Evolutionary conservation across 2,113 vertebrate genomes (phyloP), one percentile per base, ranked within the genome.

Genomic region (Acanthisitta chloris): DNA sequence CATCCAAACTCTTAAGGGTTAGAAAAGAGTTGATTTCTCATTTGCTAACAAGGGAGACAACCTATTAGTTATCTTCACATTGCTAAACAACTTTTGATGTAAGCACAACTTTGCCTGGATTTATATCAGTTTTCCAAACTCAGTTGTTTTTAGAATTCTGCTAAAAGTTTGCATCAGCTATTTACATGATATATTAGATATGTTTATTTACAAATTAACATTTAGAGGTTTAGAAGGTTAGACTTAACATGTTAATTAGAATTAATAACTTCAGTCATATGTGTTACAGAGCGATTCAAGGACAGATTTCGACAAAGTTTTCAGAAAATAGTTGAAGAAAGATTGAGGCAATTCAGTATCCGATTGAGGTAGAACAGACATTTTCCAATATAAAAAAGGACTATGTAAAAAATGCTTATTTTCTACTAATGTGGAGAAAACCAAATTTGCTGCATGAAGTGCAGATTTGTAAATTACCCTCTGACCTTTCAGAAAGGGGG

Each of bases 261-360:
- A 8, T n/a, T n/a, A n/a, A n/a, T 40, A 81, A 84, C 17, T 84
- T 81, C 77, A n/a, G 24, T 23, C n/a, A 74, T 17, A 51, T 9
- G 21, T 0, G 0, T 62, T 83, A 66, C 8, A 59, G 69, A 66
- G 38, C 9, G 25, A 76, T 14, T 79, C 6, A 74, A 79, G 55
- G 6, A 78, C 17, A 66, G 54, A 46, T 40, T 77, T 48, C 59
- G 9, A 43, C 1, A 18, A 26, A 25, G 14, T n/a, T 84, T 78
- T 59, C 58, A 69, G n/a, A 80, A 78, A 88, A 71, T 0, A 90
- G 19, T 43, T 31, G 54, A 55, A 91, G 45, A 80, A 81, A 69
- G 28, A 59, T 23, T 3, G 4, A 3, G n/a, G n/a, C n/a, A n/a
- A n/a, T n/a, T n/a, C n/a, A n/a, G 0, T 38, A 81, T 25, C 33